Percentiles rank a stretch among this genome's conserved stretches.
phyloP scores from a whole-genome alignment of 2,797 vertebrate genomes.

The Galagoides demidoff region DNA sequence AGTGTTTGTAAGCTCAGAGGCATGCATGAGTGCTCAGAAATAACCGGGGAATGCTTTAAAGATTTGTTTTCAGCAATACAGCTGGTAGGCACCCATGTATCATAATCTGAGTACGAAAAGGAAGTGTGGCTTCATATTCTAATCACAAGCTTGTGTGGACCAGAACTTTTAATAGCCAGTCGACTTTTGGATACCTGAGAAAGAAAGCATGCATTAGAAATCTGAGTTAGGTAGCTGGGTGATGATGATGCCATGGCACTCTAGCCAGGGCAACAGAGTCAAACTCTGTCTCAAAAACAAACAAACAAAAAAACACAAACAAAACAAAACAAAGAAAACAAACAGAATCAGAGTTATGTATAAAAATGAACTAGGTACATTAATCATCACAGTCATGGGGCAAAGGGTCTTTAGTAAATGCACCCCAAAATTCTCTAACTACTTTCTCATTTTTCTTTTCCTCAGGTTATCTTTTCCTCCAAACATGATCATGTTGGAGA shows the following conservation, averaged over 20 bases:
- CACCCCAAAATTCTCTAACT: background rate
- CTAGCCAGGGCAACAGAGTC: no score
- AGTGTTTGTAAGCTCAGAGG: background rate
- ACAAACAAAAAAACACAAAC: no score
- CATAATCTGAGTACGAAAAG: background rate
- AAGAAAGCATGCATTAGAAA: background rate
- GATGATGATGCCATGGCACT: no score
- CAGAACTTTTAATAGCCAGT: background rate
- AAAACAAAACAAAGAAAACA: no score
- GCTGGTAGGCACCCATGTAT: background rate
- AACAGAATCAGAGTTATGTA: background rate
- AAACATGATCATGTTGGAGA: background rate
- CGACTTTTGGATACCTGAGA: background rate
- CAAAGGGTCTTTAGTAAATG: background rate
- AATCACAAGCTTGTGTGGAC: background rate
- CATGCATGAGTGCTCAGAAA: background rate
- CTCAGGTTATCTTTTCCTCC: background rate
- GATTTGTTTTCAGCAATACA: background rate
- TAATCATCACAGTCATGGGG: background rate
- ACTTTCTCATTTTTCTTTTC: background rate
- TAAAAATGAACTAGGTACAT: background rate
- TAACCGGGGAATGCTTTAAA: background rate
- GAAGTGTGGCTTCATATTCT: background rate
- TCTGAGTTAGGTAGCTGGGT: background rate
- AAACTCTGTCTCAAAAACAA: no score